Base-by-base conservation (phyloP, 2,888 invertebrate genomes). In the Folsomia candida region DNA sequence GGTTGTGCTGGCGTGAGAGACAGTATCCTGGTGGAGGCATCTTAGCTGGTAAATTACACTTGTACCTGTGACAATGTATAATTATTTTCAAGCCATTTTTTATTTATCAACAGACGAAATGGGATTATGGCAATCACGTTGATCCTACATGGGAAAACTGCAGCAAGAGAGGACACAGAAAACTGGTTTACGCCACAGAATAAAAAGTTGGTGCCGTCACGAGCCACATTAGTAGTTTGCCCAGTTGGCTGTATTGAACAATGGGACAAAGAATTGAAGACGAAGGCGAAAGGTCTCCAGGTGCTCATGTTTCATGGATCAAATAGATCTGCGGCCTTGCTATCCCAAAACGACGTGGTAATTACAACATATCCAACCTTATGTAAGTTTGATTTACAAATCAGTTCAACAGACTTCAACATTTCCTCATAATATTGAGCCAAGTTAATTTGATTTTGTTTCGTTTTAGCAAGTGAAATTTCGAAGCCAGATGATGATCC, bases 221-320 rank as follows among this genome's bases (percentile, higher is more conserved):
- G 91, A 14, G 90, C 91, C 24, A 93, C 92, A 0, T 85, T 98
- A n/a, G 90, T 98, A 0, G 88, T 98, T 1, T 94, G 95, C 81
- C 97, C 97, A 0, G 94, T 97, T 1, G 93, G 93, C 58, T 87
- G 98, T 61, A 85, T 97, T 69, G 88, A 89, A 78, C 97, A 98
- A 83, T 98, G 97, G 97, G 88, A 90, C 71, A 85, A 83, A 18
- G 96, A 97, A 83, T 88, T 95, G 9, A 82, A 84, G 11, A 86
- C 85, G 29, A 89, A 91, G 81, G 86, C 90, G 63, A 88, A 89
- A 73, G 81, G 87, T 0, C 83, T 95, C 0, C 85, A 86, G 1
- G 88, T 90, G 2, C 84, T 87, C 67, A 82, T 92, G 47, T 92
- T 93, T 85, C 97, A 98, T 84, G 97, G 97, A 0, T 85, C 87